Percentiles rank a stretch among this genome's conserved stretches.
phyloP scores from a whole-genome alignment of 2,113 vertebrate genomes.

The Pteruthius melanotis region DNA sequence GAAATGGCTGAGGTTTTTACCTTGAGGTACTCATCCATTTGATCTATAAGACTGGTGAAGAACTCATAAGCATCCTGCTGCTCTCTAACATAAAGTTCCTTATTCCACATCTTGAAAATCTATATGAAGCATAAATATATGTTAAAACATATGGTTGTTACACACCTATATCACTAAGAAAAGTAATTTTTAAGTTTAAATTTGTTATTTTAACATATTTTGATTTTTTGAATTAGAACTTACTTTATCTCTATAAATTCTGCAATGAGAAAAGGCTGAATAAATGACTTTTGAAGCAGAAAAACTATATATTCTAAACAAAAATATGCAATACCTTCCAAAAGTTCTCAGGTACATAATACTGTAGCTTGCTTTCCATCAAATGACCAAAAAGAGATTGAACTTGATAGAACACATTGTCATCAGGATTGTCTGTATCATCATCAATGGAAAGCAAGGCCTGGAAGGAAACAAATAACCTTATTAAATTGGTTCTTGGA shows the following conservation, averaged over 20 bases:
- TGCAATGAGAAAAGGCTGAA: background rate
- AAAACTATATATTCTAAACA: background rate
- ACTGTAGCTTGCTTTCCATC: slow-evolving; percentile 99
- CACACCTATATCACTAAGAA: slow-evolving; percentile 10
- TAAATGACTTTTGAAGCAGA: background rate
- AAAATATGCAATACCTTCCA: slow-evolving; percentile 89
- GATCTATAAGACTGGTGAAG: slow-evolving; percentile 98
- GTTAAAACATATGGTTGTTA: background rate
- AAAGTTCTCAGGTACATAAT: slow-evolving; percentile 98
- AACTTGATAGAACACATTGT: slow-evolving; percentile 97
- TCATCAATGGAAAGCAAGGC: slow-evolving; percentile 95
- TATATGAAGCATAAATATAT: slow-evolving; percentile 29
- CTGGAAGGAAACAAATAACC: slow-evolving; percentile 42
- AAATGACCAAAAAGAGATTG: slow-evolving; percentile 96
- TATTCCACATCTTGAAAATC: slow-evolving; percentile 99
- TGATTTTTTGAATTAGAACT: background rate
- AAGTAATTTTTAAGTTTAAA: background rate
- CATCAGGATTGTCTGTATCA: slow-evolving; percentile 94
- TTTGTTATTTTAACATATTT: background rate
- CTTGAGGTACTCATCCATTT: slow-evolving; percentile 98
- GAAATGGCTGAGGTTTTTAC: slow-evolving; percentile 64
- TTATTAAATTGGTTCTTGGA: background rate
- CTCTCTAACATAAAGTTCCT: slow-evolving; percentile 93
- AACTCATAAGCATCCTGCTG: slow-evolving; percentile 99
- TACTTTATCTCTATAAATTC: background rate